phyloP scores from a whole-genome alignment of 2,797 vertebrate species.

The Sebastiscus albofasciatus region DNA sequence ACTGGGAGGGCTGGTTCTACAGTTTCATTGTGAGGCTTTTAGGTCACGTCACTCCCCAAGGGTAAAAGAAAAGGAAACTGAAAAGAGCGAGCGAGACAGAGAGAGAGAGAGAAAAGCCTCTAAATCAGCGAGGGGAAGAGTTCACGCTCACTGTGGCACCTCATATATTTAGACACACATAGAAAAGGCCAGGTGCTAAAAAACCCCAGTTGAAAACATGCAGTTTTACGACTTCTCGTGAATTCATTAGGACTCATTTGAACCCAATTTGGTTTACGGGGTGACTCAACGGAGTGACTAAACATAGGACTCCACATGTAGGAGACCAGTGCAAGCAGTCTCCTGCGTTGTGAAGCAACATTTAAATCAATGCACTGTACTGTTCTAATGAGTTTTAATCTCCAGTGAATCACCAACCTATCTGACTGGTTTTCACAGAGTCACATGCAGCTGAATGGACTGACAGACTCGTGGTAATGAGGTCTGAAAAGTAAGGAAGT shows the following conservation, averaged over 20 bases:
- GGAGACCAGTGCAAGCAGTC: not conserved
- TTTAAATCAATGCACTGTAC: not conserved
- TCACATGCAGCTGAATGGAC: not conserved
- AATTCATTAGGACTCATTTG: conserved; percentile 45
- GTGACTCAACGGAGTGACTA: conserved; percentile 31
- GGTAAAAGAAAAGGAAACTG: conserved; percentile 34
- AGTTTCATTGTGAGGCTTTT: conserved; percentile 56
- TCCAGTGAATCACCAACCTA: conserved; percentile 38
- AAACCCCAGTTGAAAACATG: conserved; percentile 18
- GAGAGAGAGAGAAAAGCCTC: not conserved
- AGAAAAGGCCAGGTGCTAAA: conserved; percentile 22
- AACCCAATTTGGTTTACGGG: conserved; percentile 34
- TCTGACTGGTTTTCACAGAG: conserved; percentile 48
- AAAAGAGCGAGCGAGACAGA: conserved; percentile 8
- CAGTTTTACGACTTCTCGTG: conserved; percentile 31
- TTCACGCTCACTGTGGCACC: conserved; percentile 19
- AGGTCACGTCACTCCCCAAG: conserved; percentile 57
- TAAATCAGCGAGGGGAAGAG: conserved; percentile 19
- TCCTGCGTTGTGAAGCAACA: not conserved
- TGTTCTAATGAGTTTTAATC: not conserved
- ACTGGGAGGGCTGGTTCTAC: conserved; percentile 69
- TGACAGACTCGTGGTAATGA: not conserved
- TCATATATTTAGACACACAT: conserved; percentile 8
- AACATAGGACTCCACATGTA: not conserved
- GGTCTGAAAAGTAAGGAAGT: not conserved